These are phyloP conservation scores for Amphiprion ocellaris DNA, from an alignment of 2,113 vertebrate species.

Conservation along the genomic window DNA sequence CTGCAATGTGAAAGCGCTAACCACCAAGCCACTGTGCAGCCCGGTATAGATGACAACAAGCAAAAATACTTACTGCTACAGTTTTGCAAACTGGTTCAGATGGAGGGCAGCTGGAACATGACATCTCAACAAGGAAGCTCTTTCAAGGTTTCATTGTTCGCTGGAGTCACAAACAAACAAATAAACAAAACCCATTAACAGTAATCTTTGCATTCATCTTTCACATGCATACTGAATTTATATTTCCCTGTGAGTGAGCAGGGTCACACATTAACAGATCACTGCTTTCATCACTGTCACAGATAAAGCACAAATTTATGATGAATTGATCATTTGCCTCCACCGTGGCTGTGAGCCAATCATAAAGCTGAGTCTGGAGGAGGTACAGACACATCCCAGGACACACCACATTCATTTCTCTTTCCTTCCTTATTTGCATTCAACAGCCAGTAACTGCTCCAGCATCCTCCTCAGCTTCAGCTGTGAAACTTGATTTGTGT, in stretches of 20 bases:
- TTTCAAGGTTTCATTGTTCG: constrained; percentile 8
- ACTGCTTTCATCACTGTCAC: background rate
- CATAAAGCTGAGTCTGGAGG: background rate
- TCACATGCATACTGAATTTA: background rate
- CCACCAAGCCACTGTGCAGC: too few species aligned
- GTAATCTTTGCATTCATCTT: background rate
- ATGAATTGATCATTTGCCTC: background rate
- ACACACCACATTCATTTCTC: too few species aligned
- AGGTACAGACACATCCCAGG: background rate
- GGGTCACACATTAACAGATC: background rate
- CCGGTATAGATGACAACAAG: too few species aligned
- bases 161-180: constrained; percentile 16
- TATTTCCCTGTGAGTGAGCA: background rate
- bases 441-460: constrained; percentile 31
- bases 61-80: background rate
- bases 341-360: background rate
- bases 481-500: constrained; percentile 58
- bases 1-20: too few species aligned
- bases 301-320: background rate
- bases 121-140: constrained; percentile 10
- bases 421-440: background rate
- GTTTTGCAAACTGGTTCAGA: constrained; percentile 12
- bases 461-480: constrained; percentile 13
- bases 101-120: constrained; percentile 18
- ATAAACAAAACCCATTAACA: background rate